Evolutionary conservation across 1,140 invertebrate genomes (phyloP).

Genomic region (Drosophila nigrodunni): DNA sequence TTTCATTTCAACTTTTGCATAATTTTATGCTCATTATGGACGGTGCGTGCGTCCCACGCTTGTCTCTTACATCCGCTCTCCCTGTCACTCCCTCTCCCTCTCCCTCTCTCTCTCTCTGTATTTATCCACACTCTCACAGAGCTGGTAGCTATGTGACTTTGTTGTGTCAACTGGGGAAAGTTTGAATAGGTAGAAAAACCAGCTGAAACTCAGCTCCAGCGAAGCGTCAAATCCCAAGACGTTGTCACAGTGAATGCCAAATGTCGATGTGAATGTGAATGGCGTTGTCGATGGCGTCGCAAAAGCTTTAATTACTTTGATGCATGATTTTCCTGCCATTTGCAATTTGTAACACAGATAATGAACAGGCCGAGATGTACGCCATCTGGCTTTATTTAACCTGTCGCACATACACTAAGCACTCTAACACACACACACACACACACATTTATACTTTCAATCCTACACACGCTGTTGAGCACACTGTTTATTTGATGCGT

Average conservation of each 20-base stretch:
- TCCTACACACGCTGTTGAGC: slow-evolving; percentile 2
- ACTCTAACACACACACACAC: slow-evolving; percentile 1
- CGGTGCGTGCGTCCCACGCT: slow-evolving; percentile 3
- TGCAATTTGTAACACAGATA: slow-evolving; percentile 68
- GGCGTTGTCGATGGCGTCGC: slow-evolving; percentile 21
- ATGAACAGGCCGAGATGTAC: slow-evolving; percentile 52
- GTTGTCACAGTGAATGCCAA: slow-evolving; percentile 38
- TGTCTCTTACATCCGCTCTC: slow-evolving; percentile 1
- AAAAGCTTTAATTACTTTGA: slow-evolving; percentile 78
- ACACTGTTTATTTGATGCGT: slow-evolving; percentile 45
- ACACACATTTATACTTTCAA: neutral
- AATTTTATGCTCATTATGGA: slow-evolving; percentile 78
- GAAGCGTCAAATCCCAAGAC: slow-evolving; percentile 67
- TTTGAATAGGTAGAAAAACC: slow-evolving; percentile 9
- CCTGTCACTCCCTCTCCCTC: too few species aligned
- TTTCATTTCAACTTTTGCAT: slow-evolving; percentile 82
- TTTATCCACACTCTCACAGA: neutral
- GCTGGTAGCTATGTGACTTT: neutral
- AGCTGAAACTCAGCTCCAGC: slow-evolving; percentile 38
- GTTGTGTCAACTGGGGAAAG: slow-evolving; percentile 8
- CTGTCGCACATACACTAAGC: slow-evolving; percentile 28
- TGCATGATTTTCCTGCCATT: slow-evolving; percentile 79
- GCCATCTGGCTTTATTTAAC: slow-evolving; percentile 47
- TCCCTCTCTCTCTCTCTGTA: too few species aligned
- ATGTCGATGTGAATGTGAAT: slow-evolving; percentile 9